phyloP scores from a whole-genome alignment of 2,113 vertebrate species.

The Trematomus loennbergii region DNA sequence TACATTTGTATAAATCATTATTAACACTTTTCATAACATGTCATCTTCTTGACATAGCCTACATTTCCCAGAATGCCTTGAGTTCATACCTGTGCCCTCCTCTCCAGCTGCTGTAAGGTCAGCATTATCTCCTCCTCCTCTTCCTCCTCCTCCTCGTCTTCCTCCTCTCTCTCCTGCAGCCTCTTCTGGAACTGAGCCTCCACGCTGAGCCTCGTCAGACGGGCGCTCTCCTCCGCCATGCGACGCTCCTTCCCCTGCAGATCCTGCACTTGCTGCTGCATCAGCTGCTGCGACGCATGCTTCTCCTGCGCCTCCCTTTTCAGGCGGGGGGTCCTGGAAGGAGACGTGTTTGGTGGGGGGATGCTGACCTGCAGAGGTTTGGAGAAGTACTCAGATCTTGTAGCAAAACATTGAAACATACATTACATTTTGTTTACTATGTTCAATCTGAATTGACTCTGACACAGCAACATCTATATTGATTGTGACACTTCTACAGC shows the following conservation, averaged over 20 bases:
- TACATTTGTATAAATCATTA: too few relatives aligned
- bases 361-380: constrained; percentile 47
- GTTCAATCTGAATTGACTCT: too few relatives aligned
- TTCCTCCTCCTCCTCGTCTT: constrained; percentile 93
- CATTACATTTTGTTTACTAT: too few relatives aligned
- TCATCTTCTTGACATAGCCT: not conserved
- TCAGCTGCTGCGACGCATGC: constrained; percentile 84
- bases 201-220: constrained; percentile 89
- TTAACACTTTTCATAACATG: not conserved
- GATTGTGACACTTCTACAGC: too few relatives aligned
- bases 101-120: constrained; percentile 87
- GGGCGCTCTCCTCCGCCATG: constrained; percentile 86
- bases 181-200: constrained; percentile 96
- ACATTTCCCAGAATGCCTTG: not conserved
- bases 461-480: too few relatives aligned
- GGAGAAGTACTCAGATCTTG: too few relatives aligned
- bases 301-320: constrained; percentile 89
- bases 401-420: too few relatives aligned
- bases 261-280: constrained; percentile 88
- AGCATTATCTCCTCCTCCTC: constrained; percentile 79
- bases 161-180: constrained; percentile 88
- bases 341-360: constrained; percentile 87
- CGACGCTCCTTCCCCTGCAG: constrained; percentile 87
- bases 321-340: constrained; percentile 88
- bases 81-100: constrained; percentile 84